Base-by-base conservation (phyloP, 2,113 vertebrate species). In the Brachypteracias leptosomus region DNA sequence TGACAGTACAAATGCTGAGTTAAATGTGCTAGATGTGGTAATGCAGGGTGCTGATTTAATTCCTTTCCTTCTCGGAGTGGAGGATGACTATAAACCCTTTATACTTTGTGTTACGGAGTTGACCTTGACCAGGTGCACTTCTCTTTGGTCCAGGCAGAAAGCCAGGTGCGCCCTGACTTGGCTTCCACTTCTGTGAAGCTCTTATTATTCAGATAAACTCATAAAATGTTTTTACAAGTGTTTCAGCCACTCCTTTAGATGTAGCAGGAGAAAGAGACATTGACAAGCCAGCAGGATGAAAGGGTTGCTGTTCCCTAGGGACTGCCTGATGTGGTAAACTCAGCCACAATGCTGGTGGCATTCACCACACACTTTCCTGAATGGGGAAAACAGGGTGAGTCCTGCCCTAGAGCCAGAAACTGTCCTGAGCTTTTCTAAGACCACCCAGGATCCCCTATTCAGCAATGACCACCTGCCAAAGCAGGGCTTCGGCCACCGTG, bases 291-390 rank as follows among this genome's bases (percentile, higher is more conserved):
- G 44, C 16, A 71, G 24, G 40, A 33, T 31, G 29, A 57, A 57
- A 62, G 28, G 11, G 25, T 5, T 76, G 36, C 33, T 6, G 5
- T 18, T 91, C 42, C 22, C 35, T 25, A 24, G n/a, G 40, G 59
- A 33, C 15, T 2, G 0, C 40, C 20, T 55, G 28, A 16, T 18
- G 11, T 31, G n/a, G 57, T 7, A 42, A 74, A 24, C 42, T 83
- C 47, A 55, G 63, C 36, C 0, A 0, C 1, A 4, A 57, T 1
- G 29, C 17, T 3, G 5, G 8, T 19, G 68, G 42, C 62, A 77
- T 90, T 61, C 33, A 10, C 19, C 12, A 1, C 14, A 2, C 0
- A 0, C 10, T 49, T 47, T 86, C 6, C 59, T 47, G 19, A 24
- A 10, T 12, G 33, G 17, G 20, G 29, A 36, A 16, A 75, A 9